Evolutionary conservation across 2,888 invertebrate species (phyloP).

Genomic region (Arrhopalites spinosus): DNA sequence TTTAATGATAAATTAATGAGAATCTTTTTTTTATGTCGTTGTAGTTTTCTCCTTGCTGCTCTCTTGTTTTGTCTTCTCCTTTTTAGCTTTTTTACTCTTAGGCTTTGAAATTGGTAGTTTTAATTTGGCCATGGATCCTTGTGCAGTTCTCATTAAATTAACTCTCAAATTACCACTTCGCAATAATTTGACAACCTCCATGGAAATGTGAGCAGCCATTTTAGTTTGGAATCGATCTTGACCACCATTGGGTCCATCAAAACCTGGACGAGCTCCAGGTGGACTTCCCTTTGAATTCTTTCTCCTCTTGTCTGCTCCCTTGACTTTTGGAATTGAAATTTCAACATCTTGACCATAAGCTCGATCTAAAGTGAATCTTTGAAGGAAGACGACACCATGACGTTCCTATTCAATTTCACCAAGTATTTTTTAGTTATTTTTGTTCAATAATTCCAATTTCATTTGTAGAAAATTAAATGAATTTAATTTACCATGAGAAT

Average conservation of each 20-base stretch:
- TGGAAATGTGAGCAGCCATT: slow-evolving; percentile 56
- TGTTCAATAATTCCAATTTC: too few species aligned
- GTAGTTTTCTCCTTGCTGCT: background rate
- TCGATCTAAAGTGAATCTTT: slow-evolving; percentile 54
- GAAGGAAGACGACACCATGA: slow-evolving; percentile 55
- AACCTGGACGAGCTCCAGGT: slow-evolving; percentile 25
- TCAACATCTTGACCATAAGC: slow-evolving; percentile 56
- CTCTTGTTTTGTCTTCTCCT: slow-evolving; percentile 41
- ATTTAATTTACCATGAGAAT: slow-evolving; percentile 50
- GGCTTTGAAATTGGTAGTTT: slow-evolving; percentile 54
- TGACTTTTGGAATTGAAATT: slow-evolving; percentile 55
- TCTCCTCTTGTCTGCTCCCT: slow-evolving; percentile 47
- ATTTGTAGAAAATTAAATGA: slow-evolving; percentile 28
- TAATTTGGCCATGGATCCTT: slow-evolving; percentile 54
- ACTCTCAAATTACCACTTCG: slow-evolving; percentile 54
- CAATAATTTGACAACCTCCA: slow-evolving; percentile 55
- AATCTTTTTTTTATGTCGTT: background rate
- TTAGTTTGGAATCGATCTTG: slow-evolving; percentile 52
- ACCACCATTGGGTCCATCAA: slow-evolving; percentile 30
- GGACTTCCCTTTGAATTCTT: slow-evolving; percentile 19
- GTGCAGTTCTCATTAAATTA: slow-evolving; percentile 55
- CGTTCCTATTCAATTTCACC: slow-evolving; percentile 55
- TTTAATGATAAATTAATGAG: background rate
- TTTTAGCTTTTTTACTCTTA: slow-evolving; percentile 45
- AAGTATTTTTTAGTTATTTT: too few species aligned